These are phyloP conservation scores for Heterohyrax brucei DNA, from an alignment of 2,797 vertebrate genomes.

Conservation along the genomic window DNA sequence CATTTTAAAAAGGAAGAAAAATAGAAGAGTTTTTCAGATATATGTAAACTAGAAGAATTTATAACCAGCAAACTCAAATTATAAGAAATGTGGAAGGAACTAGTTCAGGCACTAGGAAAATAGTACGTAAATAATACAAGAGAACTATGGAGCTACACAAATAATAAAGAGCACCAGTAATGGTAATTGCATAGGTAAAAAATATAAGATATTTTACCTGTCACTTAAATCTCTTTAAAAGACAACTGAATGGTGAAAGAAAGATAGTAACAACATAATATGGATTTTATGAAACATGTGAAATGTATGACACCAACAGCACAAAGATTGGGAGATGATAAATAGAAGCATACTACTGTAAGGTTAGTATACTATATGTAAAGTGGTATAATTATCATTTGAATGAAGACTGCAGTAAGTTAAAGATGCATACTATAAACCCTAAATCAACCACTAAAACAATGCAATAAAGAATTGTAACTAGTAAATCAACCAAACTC, in stretches of 20 bases:
- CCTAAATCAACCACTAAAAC: not conserved
- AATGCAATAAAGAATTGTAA: not conserved
- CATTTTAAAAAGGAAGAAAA: not conserved
- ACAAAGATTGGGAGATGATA: too few species aligned
- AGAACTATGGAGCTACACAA: not conserved
- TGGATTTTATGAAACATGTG: not conserved
- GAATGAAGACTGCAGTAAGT: not conserved
- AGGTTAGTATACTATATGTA: not conserved
- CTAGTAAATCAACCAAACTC: not conserved
- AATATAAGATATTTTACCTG: too few species aligned
- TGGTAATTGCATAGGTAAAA: not conserved
- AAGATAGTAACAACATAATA: not conserved
- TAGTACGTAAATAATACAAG: not conserved
- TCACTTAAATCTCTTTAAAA: too few species aligned
- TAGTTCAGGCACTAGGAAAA: not conserved
- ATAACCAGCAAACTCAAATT: not conserved
- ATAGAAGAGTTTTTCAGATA: slow-evolving; percentile 5
- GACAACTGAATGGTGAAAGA: not conserved
- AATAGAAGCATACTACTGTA: not conserved
- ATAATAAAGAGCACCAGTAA: not conserved
- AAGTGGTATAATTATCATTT: not conserved
- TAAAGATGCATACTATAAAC: not conserved
- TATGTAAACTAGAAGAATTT: not conserved
- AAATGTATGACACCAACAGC: not conserved
- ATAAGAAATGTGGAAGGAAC: not conserved